Evolutionary conservation across 2,797 vertebrate genomes (phyloP), one percentile per base, ranked within the genome.

Genomic region (Anguilla megastoma): DNA sequence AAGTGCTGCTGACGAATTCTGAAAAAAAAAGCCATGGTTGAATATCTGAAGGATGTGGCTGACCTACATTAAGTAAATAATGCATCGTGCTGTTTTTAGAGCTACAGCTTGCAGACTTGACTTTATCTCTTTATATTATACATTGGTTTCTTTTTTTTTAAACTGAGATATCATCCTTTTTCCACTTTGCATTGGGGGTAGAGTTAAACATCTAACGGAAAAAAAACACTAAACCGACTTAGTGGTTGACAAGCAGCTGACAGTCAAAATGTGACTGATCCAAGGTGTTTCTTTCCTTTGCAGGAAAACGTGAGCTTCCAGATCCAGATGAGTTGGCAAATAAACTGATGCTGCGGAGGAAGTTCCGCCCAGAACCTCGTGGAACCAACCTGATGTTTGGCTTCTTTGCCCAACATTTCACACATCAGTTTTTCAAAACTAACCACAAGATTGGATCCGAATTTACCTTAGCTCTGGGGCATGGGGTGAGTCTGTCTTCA

Each of bases 351-450:
- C 94, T 95, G 90, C 96, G 98, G 79, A 92, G 88, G 50, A 94
- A 90, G 63, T 99, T 99, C 86, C 95, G 96, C 18, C 96, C 97
- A 0, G 97, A 98, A 82, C 98, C 98, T 0, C 97, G 95, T 90
- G 97, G 97, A 87, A 94, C 96, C 90, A 99, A 98, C 90, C 85
- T 99, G 91, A 97, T 99, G 97, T 99, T 99, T 87, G 97, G 97
- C 85, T 99, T 99, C 94, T 99, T 99, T 6, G 98, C 98, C 74
- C 98, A 99, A 91, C 98, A 99, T 90, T 99, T 99, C 93, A 99
- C 98, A 0, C 98, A 99, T 91, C 98, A 99, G 95, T 99, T 99
- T 93, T 99, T 99, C 94, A 99, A 97, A 94, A 99, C 97, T 0
- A 94, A 96, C 0, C 96, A 96, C 87, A 93, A 95, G 69, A 94